Conservation (phyloP, 2,888 invertebrate species). For the Sarcophaga rosellei region DNA sequence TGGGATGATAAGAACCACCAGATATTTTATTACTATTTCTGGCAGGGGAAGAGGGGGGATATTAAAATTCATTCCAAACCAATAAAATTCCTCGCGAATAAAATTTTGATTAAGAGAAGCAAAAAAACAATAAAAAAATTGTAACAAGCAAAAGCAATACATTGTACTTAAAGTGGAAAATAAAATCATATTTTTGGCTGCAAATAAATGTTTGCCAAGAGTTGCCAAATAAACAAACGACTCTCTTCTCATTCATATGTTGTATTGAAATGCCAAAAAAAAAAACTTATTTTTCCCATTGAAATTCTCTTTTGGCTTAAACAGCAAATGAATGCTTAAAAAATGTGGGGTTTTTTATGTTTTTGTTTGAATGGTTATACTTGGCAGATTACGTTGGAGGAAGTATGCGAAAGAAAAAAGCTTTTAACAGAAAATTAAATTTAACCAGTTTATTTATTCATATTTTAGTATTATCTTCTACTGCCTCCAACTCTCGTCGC, state of each 20-base stretch:
- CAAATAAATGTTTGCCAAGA: conserved; percentile 39
- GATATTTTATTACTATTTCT: no score
- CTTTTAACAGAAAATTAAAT: conserved; percentile 51
- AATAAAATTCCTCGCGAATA: not conserved
- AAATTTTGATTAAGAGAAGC: not conserved
- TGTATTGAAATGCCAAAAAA: not conserved
- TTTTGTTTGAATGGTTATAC: not conserved
- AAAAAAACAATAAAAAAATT: not conserved
- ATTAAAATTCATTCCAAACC: not conserved
- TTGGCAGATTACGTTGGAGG: not conserved
- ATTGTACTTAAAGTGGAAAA: not conserved
- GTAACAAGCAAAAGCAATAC: not conserved
- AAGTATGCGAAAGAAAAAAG: conserved; percentile 24
- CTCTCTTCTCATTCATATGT: not conserved
- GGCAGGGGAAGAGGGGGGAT: no score
- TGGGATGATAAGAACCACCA: no score
- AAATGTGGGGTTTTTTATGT: not conserved
- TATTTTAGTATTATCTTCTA: conserved; percentile 53
- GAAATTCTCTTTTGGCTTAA: no score
- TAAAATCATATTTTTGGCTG: not conserved
- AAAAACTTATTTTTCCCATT: not conserved
- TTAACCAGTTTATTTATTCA: conserved; percentile 54
- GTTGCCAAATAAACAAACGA: not conserved
- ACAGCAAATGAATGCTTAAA: not conserved
- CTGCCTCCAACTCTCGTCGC: not conserved